These are phyloP conservation scores for Enteromius unitaeniatus DNA, from an alignment of 2,797 vertebrate genomes.

Conservation along the genomic window DNA sequence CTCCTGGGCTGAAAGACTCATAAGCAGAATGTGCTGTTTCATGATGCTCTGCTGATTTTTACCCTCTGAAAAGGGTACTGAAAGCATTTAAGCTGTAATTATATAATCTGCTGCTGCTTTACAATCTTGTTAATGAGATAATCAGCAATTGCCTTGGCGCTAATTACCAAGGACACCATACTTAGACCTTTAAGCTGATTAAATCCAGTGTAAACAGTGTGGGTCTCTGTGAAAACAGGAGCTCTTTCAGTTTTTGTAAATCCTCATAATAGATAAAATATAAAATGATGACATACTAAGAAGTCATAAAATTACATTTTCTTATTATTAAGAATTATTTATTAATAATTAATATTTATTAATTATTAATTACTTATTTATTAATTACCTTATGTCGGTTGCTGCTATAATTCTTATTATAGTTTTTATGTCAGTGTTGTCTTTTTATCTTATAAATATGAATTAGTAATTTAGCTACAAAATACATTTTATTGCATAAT, in stretches of 20 bases:
- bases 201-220: neutral
- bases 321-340: too few relatives aligned
- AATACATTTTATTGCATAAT: too few relatives aligned
- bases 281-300: neutral
- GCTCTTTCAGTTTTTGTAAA: neutral
- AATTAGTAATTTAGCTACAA: neutral
- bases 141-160: neutral
- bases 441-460: neutral
- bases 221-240: neutral
- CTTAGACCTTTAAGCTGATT: neutral
- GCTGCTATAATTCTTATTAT: neutral
- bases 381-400: neutral
- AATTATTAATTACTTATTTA: too few relatives aligned
- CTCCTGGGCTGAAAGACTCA: neutral
- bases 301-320: neutral
- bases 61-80: neutral
- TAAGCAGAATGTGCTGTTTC: neutral
- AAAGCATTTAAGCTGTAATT: neutral
- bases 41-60: neutral
- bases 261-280: neutral
- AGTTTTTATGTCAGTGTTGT: neutral
- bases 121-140: slow-evolving; percentile 1
- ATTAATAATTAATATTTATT: too few relatives aligned
- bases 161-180: neutral
- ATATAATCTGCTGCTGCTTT: neutral